phyloP scores from a whole-genome alignment of 2,888 invertebrate species.

The Plebejus melissa region DNA sequence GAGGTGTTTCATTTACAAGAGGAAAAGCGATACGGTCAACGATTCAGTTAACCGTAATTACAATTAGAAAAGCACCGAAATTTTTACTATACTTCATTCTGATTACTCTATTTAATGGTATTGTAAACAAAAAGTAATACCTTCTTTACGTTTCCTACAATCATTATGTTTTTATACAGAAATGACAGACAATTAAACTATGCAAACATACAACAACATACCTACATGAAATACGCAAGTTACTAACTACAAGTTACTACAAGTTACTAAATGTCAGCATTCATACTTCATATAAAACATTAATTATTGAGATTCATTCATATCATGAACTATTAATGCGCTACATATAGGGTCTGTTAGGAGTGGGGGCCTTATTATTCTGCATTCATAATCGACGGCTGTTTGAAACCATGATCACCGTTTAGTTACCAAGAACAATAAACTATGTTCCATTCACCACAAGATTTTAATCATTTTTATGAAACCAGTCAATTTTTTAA shows the following conservation, averaged over 20 bases:
- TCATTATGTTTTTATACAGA: no score
- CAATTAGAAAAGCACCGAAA: background rate
- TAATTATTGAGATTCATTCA: constrained; percentile 17
- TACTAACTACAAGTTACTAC: no score
- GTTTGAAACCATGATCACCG: background rate
- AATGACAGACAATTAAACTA: no score
- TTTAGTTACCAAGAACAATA: background rate
- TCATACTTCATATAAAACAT: background rate
- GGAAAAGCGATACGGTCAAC: background rate
- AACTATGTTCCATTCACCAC: background rate
- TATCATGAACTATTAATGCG: constrained; percentile 12
- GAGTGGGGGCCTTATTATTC: constrained; percentile 8
- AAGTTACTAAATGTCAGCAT: background rate
- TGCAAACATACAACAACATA: no score
- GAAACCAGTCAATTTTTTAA: background rate
- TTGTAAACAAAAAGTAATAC: background rate
- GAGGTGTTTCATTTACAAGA: background rate
- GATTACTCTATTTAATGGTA: background rate
- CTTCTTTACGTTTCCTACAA: background rate
- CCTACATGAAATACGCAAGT: no score
- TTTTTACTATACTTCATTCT: background rate
- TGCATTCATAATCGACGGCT: background rate
- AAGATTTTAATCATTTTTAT: no score
- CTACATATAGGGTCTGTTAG: background rate
- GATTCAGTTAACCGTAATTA: background rate